Conservation (phyloP, 1,140 invertebrate genomes). For the Pachypeltis micranthus region DNA sequence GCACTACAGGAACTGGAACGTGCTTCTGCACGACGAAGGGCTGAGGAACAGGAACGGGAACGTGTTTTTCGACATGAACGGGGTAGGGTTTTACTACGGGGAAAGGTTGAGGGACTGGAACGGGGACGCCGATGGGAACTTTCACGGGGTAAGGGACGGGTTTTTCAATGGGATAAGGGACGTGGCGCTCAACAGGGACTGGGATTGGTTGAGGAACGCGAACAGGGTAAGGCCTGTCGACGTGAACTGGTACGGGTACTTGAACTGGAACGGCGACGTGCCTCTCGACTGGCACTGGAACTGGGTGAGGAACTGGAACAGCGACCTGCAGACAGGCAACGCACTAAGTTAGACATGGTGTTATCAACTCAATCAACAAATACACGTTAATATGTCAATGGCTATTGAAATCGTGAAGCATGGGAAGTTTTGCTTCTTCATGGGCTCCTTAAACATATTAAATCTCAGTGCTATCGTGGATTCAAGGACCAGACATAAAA, state of each 20-base stretch:
- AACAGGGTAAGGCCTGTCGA: not conserved
- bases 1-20: constrained; percentile 46
- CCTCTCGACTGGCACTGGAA: constrained; percentile 23
- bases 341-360: too few species aligned
- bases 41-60: constrained; percentile 40
- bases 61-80: constrained; percentile 36
- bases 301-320: constrained; percentile 32
- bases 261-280: not conserved
- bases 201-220: constrained; percentile 22
- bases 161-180: constrained; percentile 35
- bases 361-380: too few species aligned
- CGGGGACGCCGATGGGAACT: too few species aligned
- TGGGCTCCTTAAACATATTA: too few species aligned
- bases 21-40: constrained; percentile 42
- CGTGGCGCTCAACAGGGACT: constrained; percentile 35
- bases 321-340: too few species aligned
- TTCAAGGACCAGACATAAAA: too few species aligned
- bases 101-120: constrained; percentile 41
- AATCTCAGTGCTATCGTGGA: too few species aligned
- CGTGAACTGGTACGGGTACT: not conserved
- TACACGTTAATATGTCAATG: too few species aligned
- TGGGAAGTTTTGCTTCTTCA: too few species aligned
- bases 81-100: constrained; percentile 51
- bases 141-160: too few species aligned
- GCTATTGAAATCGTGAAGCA: too few species aligned